phyloP scores from a whole-genome alignment of 2,888 invertebrate genomes.

The Ormyrus nitidulus region DNA sequence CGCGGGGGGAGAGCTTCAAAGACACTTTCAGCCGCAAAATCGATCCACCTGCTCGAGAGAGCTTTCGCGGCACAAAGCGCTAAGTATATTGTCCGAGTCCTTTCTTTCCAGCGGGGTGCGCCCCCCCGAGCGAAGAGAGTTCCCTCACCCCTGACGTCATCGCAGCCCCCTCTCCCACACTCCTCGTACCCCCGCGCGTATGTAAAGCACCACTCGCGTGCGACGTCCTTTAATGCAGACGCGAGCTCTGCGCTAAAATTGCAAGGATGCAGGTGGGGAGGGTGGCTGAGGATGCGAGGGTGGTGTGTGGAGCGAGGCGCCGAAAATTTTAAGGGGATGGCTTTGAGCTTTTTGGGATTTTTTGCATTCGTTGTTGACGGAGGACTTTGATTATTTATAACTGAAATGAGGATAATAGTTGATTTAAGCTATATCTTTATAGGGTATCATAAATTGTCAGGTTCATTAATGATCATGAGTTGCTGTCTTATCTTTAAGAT shows the following conservation, averaged over 20 bases:
- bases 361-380: no score
- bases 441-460: no score
- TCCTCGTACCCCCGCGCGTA: background rate
- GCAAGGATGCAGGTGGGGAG: no score
- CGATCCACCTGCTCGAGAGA: background rate
- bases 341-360: no score
- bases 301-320: no score
- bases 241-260: background rate
- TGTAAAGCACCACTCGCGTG: background rate
- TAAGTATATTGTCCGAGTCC: constrained; percentile 6
- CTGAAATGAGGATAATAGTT: no score
- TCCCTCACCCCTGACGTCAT: constrained; percentile 40
- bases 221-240: background rate
- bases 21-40: no score
- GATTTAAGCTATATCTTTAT: no score
- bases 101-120: background rate
- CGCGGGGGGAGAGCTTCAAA: background rate
- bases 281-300: no score
- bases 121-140: background rate
- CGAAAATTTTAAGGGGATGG: no score
- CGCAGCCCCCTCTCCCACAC: background rate
- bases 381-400: no score
- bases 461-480: no score
- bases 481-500: background rate
- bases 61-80: background rate